Conservation (phyloP, 2,797 vertebrate species). For the Siniperca obscura region DNA sequence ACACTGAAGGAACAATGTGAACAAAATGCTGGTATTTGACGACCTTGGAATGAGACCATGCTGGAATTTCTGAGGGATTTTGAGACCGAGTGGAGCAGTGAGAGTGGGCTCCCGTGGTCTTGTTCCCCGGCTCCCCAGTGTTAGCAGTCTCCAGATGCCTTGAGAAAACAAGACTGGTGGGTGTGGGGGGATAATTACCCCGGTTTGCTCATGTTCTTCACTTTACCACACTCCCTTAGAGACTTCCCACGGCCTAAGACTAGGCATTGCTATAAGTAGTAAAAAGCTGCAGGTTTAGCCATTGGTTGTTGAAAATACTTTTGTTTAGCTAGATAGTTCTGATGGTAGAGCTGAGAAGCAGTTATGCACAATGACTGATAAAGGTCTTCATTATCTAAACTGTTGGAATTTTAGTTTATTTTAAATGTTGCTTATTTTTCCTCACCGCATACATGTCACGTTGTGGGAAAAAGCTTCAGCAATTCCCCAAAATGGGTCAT, state of each 20-base stretch:
- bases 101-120: constrained; percentile 31
- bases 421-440: constrained; percentile 11
- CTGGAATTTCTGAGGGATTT: background rate
- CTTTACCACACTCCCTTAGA: constrained; percentile 28
- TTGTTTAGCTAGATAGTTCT: background rate
- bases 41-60: too few species aligned
- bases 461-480: background rate
- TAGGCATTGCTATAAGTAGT: background rate
- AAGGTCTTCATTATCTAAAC: constrained; percentile 6
- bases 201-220: constrained; percentile 29
- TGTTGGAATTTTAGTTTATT: constrained; percentile 4
- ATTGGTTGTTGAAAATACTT: background rate
- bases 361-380: background rate
- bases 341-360: constrained; percentile 14
- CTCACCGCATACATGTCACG: constrained; percentile 1
- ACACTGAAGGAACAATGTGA: too few species aligned
- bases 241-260: background rate
- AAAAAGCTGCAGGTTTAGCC: background rate
- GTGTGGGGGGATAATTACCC: constrained; percentile 30
- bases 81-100: constrained; percentile 5
- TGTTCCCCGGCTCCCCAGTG: constrained; percentile 18
- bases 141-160: constrained; percentile 33
- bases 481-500: constrained; percentile 7
- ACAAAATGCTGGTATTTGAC: too few species aligned
- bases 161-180: constrained; percentile 23